Conservation (phyloP, 2,888 invertebrate genomes). For the Siphlonurus alternatus region DNA sequence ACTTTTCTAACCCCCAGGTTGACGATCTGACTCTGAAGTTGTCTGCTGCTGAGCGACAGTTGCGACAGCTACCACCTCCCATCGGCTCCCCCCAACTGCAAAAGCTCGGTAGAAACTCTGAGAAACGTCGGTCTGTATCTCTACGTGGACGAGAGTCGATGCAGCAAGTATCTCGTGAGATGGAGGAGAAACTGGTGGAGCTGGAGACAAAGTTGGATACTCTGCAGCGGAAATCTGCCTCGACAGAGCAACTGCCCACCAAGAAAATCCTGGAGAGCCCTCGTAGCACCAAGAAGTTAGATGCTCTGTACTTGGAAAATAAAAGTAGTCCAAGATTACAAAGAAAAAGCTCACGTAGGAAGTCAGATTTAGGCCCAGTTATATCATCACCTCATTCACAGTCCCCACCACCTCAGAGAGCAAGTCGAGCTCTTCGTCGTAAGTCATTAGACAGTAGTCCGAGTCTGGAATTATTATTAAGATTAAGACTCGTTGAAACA, state of each 20-base stretch:
- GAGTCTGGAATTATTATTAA: constrained; percentile 49
- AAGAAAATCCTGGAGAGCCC: not conserved
- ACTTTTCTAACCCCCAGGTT: no score
- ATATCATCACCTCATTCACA: constrained; percentile 3
- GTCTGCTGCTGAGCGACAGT: constrained; percentile 60
- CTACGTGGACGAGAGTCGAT: constrained; percentile 69
- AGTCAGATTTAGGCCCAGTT: not conserved
- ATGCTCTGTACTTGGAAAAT: not conserved
- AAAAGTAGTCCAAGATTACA: not conserved
- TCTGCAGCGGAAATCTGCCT: constrained; percentile 31
- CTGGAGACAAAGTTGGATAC: constrained; percentile 58
- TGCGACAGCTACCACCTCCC: not conserved
- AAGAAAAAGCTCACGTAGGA: not conserved
- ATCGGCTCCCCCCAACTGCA: not conserved
- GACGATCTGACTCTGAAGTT: constrained; percentile 70
- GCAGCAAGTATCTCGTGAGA: constrained; percentile 54
- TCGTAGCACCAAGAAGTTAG: not conserved
- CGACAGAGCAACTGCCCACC: not conserved
- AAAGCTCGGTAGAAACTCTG: constrained; percentile 62
- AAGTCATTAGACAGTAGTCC: constrained; percentile 68
- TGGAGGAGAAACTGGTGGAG: constrained; percentile 70
- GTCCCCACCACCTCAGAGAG: constrained; percentile 4
- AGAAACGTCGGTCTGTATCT: constrained; percentile 63
- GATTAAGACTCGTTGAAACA: constrained; percentile 58
- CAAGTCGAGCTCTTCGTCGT: constrained; percentile 28